phyloP scores from a whole-genome alignment of 23 tunicate species.

The Trididemnum clinides region DNA sequence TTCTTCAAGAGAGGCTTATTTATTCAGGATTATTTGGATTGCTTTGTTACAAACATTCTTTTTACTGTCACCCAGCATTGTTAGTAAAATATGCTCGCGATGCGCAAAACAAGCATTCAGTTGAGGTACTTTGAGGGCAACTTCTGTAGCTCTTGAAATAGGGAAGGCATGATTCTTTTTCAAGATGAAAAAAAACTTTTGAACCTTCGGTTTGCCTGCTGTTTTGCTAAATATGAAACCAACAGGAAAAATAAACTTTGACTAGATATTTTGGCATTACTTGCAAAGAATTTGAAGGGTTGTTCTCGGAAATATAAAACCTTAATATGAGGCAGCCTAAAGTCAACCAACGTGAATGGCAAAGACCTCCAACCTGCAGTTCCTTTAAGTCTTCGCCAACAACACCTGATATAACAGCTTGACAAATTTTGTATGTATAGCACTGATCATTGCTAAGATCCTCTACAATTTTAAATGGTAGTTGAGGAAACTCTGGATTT shows the following conservation, averaged over 20 bases:
- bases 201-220: not conserved
- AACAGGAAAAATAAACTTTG: slow-evolving; percentile 21
- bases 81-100: not conserved
- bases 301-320: not conserved
- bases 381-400: not conserved
- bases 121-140: not conserved
- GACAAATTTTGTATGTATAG: slow-evolving; percentile 20
- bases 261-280: not conserved
- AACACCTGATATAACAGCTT: slow-evolving; percentile 10
- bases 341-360: slow-evolving; percentile 32
- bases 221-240: slow-evolving; percentile 16
- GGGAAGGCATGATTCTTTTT: not conserved
- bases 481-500: slow-evolving; percentile 15
- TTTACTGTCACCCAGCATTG: slow-evolving; percentile 14
- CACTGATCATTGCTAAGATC: slow-evolving; percentile 10
- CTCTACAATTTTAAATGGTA: not conserved
- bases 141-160: not conserved
- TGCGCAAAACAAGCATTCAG: not conserved
- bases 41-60: not conserved
- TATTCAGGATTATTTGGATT: not conserved
- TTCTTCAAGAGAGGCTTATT: not conserved
- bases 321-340: slow-evolving; percentile 16
- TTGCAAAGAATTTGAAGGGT: not conserved
- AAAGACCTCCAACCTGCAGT: slow-evolving; percentile 20
- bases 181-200: not conserved